Evolutionary conservation across 2,888 invertebrate genomes (phyloP).

Genomic region (Yponomeuta cagnagella): DNA sequence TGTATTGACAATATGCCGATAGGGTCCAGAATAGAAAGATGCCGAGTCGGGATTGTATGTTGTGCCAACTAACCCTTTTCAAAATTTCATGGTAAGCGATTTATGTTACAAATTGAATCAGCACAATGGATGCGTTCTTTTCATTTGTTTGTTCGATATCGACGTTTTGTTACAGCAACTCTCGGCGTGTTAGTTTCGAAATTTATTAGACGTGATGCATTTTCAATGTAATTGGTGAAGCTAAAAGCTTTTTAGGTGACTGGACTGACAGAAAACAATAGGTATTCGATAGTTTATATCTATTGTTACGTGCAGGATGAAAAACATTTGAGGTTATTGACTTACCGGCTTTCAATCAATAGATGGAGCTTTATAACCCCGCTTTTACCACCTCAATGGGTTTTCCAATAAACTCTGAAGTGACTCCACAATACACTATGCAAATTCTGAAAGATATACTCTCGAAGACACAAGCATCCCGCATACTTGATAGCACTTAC

Average conservation of each 20-base stretch:
- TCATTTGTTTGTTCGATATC: conserved; percentile 33
- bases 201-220: conserved; percentile 40
- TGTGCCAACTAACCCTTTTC: conserved; percentile 61
- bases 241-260: conserved; percentile 1
- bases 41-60: conserved; percentile 28
- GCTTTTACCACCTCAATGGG: not conserved
- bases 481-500: not conserved
- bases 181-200: conserved; percentile 45
- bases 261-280: not conserved
- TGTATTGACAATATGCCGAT: conserved; percentile 70
- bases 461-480: not conserved
- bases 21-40: conserved; percentile 45
- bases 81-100: conserved; percentile 59
- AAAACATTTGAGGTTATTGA: not conserved
- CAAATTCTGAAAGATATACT: conserved; percentile 1
- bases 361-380: not conserved
- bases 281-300: not conserved
- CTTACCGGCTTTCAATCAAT: not conserved
- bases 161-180: conserved; percentile 39
- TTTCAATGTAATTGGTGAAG: not conserved
- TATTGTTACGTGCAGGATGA: not conserved
- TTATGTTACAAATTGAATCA: conserved; percentile 69
- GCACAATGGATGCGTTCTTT: conserved; percentile 46
- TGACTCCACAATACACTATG: conserved; percentile 1
- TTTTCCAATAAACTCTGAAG: not conserved